These are phyloP conservation scores for Phrynosoma platyrhinos DNA, from an alignment of 2,113 vertebrate species.

Conservation along the genomic window DNA sequence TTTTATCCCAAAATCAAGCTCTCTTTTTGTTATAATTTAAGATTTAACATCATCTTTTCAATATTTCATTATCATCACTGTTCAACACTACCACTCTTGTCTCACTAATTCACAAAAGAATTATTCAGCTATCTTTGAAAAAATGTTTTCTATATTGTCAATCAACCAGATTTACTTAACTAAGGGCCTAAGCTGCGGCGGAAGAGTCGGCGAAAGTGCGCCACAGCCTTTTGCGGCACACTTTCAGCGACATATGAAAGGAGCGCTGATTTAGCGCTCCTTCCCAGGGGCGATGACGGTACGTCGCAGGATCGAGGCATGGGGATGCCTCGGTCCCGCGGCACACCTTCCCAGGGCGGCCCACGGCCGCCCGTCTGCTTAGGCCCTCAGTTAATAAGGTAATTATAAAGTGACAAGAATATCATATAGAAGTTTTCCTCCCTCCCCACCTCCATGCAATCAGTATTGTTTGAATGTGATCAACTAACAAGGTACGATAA, in stretches of 20 bases:
- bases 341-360: too few relatives aligned
- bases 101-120: conserved; percentile 15
- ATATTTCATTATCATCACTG: conserved; percentile 6
- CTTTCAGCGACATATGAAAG: too few relatives aligned
- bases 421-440: neutral
- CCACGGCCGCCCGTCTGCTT: too few relatives aligned
- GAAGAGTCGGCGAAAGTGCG: too few relatives aligned
- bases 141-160: conserved; percentile 19
- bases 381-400: conserved; percentile 29
- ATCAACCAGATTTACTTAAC: conserved; percentile 15
- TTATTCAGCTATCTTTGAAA: conserved; percentile 24
- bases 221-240: too few relatives aligned
- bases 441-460: neutral
- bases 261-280: too few relatives aligned
- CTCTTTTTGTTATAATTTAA: conserved; percentile 7
- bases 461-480: neutral
- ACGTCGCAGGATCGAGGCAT: too few relatives aligned
- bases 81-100: conserved; percentile 12
- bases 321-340: too few relatives aligned
- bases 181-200: too few relatives aligned
- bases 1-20: neutral
- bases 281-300: too few relatives aligned
- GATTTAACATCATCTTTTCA: neutral
- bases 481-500: neutral
- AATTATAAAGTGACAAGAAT: conserved; percentile 26